Percentiles rank a stretch among this genome's conserved stretches.
Evolutionary conservation across 2,797 vertebrate genomes (phyloP).

Genomic region (Clarias laeviceps): DNA sequence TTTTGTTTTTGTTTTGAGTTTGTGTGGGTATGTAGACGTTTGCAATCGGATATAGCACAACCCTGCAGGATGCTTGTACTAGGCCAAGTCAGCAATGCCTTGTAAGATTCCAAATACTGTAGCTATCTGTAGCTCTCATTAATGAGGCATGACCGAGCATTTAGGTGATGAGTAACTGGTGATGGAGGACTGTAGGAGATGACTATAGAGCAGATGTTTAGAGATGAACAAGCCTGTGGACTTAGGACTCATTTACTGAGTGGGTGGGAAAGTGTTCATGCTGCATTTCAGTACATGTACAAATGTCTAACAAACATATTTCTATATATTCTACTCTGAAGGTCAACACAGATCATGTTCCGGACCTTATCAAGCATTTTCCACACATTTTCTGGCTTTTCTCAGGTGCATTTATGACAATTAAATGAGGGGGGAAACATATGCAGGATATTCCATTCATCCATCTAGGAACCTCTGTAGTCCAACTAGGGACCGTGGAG

Average conservation of each 20-base stretch:
- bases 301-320: background rate
- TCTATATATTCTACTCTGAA: background rate
- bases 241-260: constrained; percentile 29
- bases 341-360: too few species aligned
- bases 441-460: too few species aligned
- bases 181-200: background rate
- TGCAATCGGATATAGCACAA: background rate
- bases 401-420: too few species aligned
- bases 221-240: constrained; percentile 20
- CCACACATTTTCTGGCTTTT: too few species aligned
- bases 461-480: too few species aligned
- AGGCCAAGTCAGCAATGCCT: background rate
- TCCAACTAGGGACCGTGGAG: too few species aligned
- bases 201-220: constrained; percentile 27
- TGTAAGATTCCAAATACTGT: background rate
- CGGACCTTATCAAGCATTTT: too few species aligned
- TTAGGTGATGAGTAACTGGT: constrained; percentile 27
- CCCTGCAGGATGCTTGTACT: background rate
- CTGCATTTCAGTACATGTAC: background rate
- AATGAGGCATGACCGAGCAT: constrained; percentile 8
- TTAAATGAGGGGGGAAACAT: too few species aligned
- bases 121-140: background rate
- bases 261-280: constrained; percentile 5
- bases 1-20: background rate
- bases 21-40: background rate